These are phyloP conservation scores for Tetrao urogallus DNA, from an alignment of 2,113 vertebrate genomes.

Conservation along the genomic window DNA sequence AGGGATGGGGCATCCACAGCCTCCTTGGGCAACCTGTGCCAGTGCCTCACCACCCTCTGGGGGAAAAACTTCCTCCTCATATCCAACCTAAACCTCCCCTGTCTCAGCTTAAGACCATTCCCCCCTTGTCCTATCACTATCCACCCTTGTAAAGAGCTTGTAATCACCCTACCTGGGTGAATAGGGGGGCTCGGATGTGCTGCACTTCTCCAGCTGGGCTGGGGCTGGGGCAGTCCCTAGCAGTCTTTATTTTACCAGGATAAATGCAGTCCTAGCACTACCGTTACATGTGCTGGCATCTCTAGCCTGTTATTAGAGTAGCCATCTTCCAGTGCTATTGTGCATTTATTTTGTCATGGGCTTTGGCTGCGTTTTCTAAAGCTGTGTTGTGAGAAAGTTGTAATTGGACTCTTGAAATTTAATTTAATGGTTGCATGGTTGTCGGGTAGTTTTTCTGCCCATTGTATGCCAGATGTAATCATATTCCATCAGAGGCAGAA, in stretches of 20 bases:
- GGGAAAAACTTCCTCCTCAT: too few species aligned
- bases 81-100: too few species aligned
- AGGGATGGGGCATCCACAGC: too few species aligned
- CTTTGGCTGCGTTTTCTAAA: not conserved
- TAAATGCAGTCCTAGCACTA: not conserved
- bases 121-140: too few species aligned
- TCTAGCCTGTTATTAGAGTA: not conserved
- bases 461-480: not conserved
- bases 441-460: conserved; percentile 17
- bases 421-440: conserved; percentile 45
- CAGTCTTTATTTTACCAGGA: not conserved
- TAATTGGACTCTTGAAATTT: conserved; percentile 19
- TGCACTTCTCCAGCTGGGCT: rapidly evolving
- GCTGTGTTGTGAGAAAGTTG: conserved; percentile 25
- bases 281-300: not conserved
- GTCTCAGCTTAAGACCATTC: too few species aligned
- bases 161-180: not conserved
- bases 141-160: too few species aligned
- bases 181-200: not conserved
- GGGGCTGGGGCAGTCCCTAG: not conserved
- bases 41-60: too few species aligned
- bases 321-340: not conserved
- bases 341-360: not conserved
- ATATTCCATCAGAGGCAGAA: conserved; percentile 29
- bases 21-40: too few species aligned